These are phyloP conservation scores for Kradibia gibbosae DNA, from an alignment of 1,140 invertebrate genomes.

Conservation along the genomic window DNA sequence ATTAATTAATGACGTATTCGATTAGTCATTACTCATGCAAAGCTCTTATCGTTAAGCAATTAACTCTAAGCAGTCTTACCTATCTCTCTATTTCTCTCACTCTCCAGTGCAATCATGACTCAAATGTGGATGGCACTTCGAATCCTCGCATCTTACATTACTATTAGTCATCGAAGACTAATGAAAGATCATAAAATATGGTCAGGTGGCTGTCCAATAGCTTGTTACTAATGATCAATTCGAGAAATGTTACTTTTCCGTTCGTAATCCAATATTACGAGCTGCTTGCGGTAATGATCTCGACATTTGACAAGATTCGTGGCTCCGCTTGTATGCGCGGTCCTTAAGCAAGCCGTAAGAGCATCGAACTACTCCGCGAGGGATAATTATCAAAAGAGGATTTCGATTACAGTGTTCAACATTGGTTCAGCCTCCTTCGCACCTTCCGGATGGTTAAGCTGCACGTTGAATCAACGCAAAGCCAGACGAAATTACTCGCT, in stretches of 20 bases:
- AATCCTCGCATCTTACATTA: neutral
- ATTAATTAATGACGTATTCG: neutral
- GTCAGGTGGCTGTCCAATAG: no score
- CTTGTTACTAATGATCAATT: neutral
- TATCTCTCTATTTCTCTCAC: no score
- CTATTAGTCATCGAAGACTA: neutral
- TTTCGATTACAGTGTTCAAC: conserved; percentile 43
- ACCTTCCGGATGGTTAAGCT: conserved; percentile 13
- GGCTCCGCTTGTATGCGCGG: neutral
- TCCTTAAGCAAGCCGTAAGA: neutral
- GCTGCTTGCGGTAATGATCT: neutral
- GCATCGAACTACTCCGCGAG: neutral
- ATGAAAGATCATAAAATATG: neutral
- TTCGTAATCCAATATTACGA: neutral
- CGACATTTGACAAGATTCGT: conserved; percentile 11
- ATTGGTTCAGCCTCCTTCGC: neutral
- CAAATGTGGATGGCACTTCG: neutral
- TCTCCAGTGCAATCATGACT: neutral
- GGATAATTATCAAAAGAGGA: conserved; percentile 43
- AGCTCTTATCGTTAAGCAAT: neutral
- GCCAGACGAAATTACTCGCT: conserved; percentile 15
- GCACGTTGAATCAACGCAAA: conserved; percentile 10
- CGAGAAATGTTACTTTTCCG: neutral
- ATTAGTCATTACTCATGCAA: neutral
- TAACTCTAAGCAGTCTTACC: no score